phyloP scores from a whole-genome alignment of 1,140 invertebrate species.

The Bombus sibiricus region DNA sequence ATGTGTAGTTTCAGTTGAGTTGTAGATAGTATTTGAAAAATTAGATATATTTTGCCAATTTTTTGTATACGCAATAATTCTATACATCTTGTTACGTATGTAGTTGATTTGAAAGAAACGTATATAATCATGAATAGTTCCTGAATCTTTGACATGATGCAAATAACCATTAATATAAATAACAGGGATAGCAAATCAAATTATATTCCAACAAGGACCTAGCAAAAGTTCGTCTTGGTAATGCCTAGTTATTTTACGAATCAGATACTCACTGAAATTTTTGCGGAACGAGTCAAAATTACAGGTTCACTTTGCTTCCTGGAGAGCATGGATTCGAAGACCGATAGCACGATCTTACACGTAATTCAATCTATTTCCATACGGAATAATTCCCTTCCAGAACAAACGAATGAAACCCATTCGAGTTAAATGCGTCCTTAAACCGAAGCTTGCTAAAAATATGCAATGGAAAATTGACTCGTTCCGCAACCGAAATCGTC shows the following conservation, averaged over 20 bases:
- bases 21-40: too few relatives aligned
- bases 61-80: not conserved
- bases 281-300: conserved; percentile 1
- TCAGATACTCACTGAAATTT: not conserved
- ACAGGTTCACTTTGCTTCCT: not conserved
- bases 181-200: not conserved
- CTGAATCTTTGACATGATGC: not conserved
- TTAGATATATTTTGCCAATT: too few relatives aligned
- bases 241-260: not conserved
- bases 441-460: not conserved
- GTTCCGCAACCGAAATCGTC: not conserved
- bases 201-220: not conserved
- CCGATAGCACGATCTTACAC: not conserved
- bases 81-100: not conserved
- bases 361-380: not conserved
- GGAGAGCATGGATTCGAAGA: not conserved
- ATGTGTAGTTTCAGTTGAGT: too few relatives aligned
- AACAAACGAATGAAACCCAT: not conserved
- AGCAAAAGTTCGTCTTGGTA: not conserved
- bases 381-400: not conserved
- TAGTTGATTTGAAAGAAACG: not conserved
- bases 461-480: not conserved
- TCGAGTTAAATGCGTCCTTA: too few relatives aligned
- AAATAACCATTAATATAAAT: not conserved
- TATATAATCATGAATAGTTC: not conserved